Conservation (phyloP, 2,888 invertebrate genomes). For the Monoplex corrugatus region DNA sequence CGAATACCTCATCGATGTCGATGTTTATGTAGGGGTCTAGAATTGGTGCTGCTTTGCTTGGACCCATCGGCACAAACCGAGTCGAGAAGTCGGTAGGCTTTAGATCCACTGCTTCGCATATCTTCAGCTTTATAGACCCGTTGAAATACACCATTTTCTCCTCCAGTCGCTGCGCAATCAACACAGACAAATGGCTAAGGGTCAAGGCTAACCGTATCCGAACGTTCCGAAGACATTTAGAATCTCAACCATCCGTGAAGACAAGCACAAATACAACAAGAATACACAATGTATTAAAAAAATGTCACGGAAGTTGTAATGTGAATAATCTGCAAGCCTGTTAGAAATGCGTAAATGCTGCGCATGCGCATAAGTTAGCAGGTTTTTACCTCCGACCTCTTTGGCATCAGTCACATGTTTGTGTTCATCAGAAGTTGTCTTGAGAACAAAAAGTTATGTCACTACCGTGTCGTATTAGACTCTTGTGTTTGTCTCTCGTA, state of each 20-base stretch:
- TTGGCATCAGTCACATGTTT: not conserved
- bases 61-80: slow-evolving; percentile 78
- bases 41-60: slow-evolving; percentile 84
- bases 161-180: slow-evolving; percentile 51
- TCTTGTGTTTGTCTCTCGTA: no score
- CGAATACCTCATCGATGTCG: slow-evolving; percentile 96
- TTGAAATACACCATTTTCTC: slow-evolving; percentile 86
- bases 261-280: slow-evolving; percentile 47
- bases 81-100: slow-evolving; percentile 94
- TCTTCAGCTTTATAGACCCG: slow-evolving; percentile 97
- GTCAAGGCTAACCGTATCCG: slow-evolving; percentile 49
- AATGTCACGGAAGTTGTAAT: slow-evolving; percentile 67
- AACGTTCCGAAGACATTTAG: slow-evolving; percentile 48
- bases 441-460: no score
- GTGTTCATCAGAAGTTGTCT: no score
- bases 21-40: slow-evolving; percentile 98
- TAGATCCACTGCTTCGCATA: slow-evolving; percentile 98
- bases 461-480: no score
- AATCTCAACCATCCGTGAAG: slow-evolving; percentile 47
- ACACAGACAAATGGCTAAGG: slow-evolving; percentile 50
- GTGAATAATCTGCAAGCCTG: slow-evolving; percentile 60
- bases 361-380: slow-evolving; percentile 63
- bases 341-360: slow-evolving; percentile 60
- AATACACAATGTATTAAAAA: slow-evolving; percentile 53
- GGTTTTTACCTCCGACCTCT: slow-evolving; percentile 56